Percentiles rank a stretch among this genome's conserved stretches.
phyloP scores from a whole-genome alignment of 2,888 invertebrate genomes.

The Tipula vernalis region DNA sequence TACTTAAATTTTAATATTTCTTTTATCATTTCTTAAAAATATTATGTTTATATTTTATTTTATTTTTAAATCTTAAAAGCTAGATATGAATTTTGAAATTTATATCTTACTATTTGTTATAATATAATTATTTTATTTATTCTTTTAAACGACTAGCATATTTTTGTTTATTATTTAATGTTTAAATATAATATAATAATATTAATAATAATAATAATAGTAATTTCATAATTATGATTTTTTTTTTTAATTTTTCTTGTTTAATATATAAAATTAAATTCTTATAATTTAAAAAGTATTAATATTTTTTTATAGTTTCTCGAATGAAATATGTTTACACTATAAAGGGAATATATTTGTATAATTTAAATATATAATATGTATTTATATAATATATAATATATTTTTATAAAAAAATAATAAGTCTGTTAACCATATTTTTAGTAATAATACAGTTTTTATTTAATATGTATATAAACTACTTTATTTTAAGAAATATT shows the following conservation, averaged over 20 bases:
- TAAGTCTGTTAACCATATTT: background rate
- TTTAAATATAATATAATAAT: background rate
- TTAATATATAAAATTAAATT: background rate
- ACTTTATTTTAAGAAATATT: background rate
- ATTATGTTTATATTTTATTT: background rate
- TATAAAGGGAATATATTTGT: background rate
- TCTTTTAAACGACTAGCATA: conserved; percentile 4
- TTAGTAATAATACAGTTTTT: background rate
- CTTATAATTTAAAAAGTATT: background rate
- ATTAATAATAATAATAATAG: background rate
- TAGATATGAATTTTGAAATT: conserved; percentile 4
- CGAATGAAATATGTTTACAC: background rate
- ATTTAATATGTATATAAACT: background rate
- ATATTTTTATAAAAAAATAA: background rate
- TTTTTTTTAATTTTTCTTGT: background rate
- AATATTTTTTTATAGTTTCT: background rate
- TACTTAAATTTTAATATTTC: background rate
- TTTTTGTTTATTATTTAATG: background rate
- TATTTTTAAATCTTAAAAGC: background rate
- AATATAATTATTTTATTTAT: background rate
- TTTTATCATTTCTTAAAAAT: background rate
- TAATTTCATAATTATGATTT: background rate
- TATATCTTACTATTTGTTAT: background rate
- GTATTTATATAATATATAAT: background rate
- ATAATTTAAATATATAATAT: background rate